phyloP scores from a whole-genome alignment of 2,888 invertebrate genomes.

The Neoaliturus tenellus region DNA sequence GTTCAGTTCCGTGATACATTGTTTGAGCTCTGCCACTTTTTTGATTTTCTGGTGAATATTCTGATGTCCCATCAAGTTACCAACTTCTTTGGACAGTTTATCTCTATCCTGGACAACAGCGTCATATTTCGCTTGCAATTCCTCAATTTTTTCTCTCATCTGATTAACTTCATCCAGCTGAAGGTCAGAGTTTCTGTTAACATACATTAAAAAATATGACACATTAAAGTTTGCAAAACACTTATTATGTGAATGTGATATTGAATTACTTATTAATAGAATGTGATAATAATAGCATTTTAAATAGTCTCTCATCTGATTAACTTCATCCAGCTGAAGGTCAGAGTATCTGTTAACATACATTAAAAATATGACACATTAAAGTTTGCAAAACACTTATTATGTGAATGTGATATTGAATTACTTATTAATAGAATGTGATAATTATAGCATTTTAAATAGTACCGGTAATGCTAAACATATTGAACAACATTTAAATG shows the following conservation, averaged over 20 bases:
- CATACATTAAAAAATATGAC: background rate
- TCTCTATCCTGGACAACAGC: background rate
- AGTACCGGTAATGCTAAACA: too few relatives aligned
- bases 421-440: too few relatives aligned
- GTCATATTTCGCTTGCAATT: background rate
- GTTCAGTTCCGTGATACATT: background rate
- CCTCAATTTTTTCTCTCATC: background rate
- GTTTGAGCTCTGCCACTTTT: conserved; percentile 36
- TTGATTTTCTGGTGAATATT: conserved; percentile 44
- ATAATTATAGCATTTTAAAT: too few relatives aligned
- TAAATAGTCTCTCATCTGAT: background rate
- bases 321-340: background rate
- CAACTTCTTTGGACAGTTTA: conserved; percentile 2
- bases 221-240: too few relatives aligned
- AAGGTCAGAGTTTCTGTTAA: background rate
- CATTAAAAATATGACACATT: too few relatives aligned
- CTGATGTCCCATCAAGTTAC: conserved; percentile 42
- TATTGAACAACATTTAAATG: too few relatives aligned
- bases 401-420: too few relatives aligned
- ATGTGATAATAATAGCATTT: too few relatives aligned
- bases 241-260: too few relatives aligned
- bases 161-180: background rate
- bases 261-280: too few relatives aligned
- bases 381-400: too few relatives aligned
- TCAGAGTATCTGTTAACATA: background rate